phyloP scores from a whole-genome alignment of 2,888 invertebrate genomes.

The Heliconius hortense region DNA sequence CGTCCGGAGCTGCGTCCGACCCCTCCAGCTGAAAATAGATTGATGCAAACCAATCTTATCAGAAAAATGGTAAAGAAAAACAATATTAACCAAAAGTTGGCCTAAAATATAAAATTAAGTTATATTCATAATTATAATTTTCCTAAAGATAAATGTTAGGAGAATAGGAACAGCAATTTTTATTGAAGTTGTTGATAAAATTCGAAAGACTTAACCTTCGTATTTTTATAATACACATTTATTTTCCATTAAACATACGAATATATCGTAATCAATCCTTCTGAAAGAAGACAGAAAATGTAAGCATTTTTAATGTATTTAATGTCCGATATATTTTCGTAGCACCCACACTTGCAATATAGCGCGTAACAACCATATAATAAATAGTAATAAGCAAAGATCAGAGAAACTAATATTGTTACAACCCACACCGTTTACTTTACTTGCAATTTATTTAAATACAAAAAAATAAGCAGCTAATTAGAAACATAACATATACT shows the following conservation, averaged over 20 bases:
- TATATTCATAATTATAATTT: background rate
- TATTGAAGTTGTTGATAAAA: background rate
- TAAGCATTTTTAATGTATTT: slow-evolving; percentile 12
- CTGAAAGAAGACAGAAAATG: background rate
- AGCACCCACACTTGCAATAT: slow-evolving; percentile 6
- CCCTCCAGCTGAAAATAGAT: slow-evolving; percentile 86
- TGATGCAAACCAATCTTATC: slow-evolving; percentile 2
- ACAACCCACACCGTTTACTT: background rate
- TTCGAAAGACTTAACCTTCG: background rate
- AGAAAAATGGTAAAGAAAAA: background rate
- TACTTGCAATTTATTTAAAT: background rate
- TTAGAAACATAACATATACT: background rate
- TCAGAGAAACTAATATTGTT: background rate
- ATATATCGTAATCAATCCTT: slow-evolving; percentile 5
- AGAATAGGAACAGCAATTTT: background rate
- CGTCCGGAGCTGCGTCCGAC: slow-evolving; percentile 96
- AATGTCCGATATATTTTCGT: slow-evolving; percentile 8
- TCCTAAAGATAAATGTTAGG: background rate
- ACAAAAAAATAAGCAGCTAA: background rate
- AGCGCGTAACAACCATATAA: background rate
- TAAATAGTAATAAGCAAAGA: slow-evolving; percentile 17
- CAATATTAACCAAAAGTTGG: background rate
- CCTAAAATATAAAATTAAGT: background rate
- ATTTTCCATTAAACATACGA: background rate
- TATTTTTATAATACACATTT: background rate